Evolutionary conservation across 2,797 vertebrate genomes (phyloP).

Genomic region (Myotis findleyi): DNA sequence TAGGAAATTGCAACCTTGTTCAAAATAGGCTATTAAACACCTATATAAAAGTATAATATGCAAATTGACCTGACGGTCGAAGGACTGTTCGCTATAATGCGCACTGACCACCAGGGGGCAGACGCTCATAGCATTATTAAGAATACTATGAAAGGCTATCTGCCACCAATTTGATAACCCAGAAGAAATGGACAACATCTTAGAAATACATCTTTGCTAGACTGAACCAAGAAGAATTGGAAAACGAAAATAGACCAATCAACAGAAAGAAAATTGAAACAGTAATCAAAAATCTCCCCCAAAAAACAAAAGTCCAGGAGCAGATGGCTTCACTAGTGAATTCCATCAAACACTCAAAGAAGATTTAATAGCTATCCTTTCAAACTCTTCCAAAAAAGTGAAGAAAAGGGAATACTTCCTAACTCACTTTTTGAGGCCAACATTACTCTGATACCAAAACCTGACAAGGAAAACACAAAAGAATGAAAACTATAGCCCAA

Average conservation of each 20-base stretch:
- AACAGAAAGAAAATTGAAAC: not conserved
- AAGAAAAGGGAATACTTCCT: not conserved
- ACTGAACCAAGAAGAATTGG: not conserved
- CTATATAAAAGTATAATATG: not conserved
- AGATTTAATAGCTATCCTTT: not conserved
- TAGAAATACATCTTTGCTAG: not conserved
- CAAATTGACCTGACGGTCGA: too few relatives aligned
- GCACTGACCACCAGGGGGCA: too few relatives aligned
- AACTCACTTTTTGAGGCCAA: not conserved
- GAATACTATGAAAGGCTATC: not conserved
- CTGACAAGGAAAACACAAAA: not conserved
- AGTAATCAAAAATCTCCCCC: not conserved
- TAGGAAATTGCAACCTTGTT: not conserved
- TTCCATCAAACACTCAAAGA: not conserved
- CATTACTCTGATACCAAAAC: not conserved
- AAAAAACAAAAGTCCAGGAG: not conserved
- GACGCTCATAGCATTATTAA: not conserved
- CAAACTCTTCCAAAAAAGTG: not conserved
- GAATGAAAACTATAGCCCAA: not conserved
- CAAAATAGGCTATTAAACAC: not conserved
- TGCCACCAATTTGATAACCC: not conserved
- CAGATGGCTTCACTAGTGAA: not conserved
- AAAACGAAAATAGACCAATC: not conserved
- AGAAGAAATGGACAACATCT: not conserved
- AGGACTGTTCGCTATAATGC: too few relatives aligned